Evolutionary conservation across 1,140 invertebrate genomes (phyloP).

Genomic region (Macrotrachela quadricornifera): DNA sequence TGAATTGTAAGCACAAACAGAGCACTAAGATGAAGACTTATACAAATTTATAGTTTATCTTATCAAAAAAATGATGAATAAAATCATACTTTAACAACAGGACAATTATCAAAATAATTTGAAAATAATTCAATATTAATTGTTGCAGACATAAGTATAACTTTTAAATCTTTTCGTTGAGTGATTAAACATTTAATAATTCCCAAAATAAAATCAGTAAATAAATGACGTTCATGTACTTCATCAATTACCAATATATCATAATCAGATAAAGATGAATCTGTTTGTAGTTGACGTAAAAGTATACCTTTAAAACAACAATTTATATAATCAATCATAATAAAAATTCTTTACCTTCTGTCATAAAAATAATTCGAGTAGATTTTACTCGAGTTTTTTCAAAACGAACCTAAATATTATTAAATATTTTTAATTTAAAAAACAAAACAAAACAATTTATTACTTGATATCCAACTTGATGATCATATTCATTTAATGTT

Average conservation of each 20-base stretch:
- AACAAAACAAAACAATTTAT: neutral
- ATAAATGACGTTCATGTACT: slow-evolving; percentile 69
- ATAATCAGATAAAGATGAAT: slow-evolving; percentile 27
- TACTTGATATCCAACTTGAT: slow-evolving; percentile 65
- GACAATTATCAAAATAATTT: slow-evolving; percentile 63
- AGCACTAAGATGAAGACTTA: too few species aligned
- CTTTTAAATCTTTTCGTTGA: slow-evolving; percentile 55
- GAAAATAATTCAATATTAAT: slow-evolving; percentile 83
- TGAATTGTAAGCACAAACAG: too few species aligned
- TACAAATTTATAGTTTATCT: too few species aligned
- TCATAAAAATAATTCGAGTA: slow-evolving; percentile 82
- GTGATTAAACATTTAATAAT: slow-evolving; percentile 67
- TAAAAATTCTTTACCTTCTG: too few species aligned
- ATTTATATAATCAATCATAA: too few species aligned
- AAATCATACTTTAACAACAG: slow-evolving; percentile 46
- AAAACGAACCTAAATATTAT: slow-evolving; percentile 52
- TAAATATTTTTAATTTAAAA: too few species aligned
- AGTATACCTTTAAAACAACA: too few species aligned
- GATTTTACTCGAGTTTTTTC: slow-evolving; percentile 67
- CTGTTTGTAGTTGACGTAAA: slow-evolving; percentile 45
- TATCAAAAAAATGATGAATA: neutral
- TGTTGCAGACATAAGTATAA: slow-evolving; percentile 94
- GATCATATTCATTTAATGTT: slow-evolving; percentile 63
- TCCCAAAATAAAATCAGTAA: slow-evolving; percentile 80
- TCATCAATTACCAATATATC: slow-evolving; percentile 29